Conservation (phyloP, 2,888 invertebrate genomes). For the Ophion costatus region DNA sequence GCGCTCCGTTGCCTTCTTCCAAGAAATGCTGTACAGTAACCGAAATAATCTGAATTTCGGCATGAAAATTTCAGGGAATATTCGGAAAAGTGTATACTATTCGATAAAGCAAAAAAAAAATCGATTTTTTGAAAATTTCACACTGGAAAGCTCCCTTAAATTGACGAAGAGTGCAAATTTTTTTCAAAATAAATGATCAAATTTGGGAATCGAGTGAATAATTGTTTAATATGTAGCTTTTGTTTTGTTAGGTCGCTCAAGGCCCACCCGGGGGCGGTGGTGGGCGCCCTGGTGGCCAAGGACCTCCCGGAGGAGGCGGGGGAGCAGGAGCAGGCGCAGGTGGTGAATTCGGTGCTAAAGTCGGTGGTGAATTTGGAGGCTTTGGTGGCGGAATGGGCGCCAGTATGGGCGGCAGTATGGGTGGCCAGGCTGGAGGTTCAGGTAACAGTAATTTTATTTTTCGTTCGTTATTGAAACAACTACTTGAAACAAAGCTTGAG, state of each 20-base stretch:
- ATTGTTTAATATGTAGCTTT: neutral
- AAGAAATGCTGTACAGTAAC: too few relatives aligned
- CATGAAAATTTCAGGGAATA: too few relatives aligned
- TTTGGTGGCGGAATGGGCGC: slow-evolving; percentile 1
- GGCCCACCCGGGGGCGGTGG: slow-evolving; percentile 20
- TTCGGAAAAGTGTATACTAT: too few relatives aligned
- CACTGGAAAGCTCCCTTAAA: too few relatives aligned
- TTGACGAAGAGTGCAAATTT: too few relatives aligned
- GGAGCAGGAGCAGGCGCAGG: neutral
- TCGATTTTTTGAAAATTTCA: too few relatives aligned
- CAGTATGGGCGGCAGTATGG: neutral
- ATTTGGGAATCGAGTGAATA: neutral
- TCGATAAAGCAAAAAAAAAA: too few relatives aligned
- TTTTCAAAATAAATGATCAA: too few relatives aligned
- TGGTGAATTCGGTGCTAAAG: slow-evolving; percentile 8
- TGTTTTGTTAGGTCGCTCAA: slow-evolving; percentile 21
- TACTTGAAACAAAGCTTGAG: neutral
- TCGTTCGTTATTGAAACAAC: neutral
- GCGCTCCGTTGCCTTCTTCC: too few relatives aligned
- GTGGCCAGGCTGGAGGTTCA: slow-evolving; percentile 1
- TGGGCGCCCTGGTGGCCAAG: slow-evolving; percentile 1
- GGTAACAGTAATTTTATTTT: neutral
- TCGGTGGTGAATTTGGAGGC: slow-evolving; percentile 6
- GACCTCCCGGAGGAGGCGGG: slow-evolving; percentile 15
- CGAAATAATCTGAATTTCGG: too few relatives aligned